Evolutionary conservation across 2,888 invertebrate genomes (phyloP).

Genomic region (Epinotia nisella): DNA sequence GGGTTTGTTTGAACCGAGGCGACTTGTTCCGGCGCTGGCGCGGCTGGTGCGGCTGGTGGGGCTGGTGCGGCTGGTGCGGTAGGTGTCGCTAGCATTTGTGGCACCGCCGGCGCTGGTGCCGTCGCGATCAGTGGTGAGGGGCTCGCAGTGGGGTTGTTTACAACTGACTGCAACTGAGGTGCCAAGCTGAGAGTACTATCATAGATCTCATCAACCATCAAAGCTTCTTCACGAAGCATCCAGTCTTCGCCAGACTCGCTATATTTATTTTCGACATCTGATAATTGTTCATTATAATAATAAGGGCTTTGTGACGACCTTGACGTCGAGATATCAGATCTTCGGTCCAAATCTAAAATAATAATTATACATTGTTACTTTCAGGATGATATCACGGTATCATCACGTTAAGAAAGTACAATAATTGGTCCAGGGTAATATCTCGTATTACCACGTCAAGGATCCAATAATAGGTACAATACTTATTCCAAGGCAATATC

Average conservation of each 20-base stretch:
- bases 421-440: no score
- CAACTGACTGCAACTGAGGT: neutral
- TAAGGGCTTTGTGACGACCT: neutral
- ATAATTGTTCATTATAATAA: neutral
- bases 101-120: no score
- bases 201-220: neutral
- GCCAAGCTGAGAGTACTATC: neutral
- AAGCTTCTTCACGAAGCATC: neutral
- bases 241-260: neutral
- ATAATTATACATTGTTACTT: no score
- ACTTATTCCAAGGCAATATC: no score
- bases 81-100: neutral
- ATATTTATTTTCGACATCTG: neutral
- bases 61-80: neutral
- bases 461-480: no score
- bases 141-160: neutral
- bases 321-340: no score
- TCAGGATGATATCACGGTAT: no score
- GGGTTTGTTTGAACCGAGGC: slow-evolving; percentile 1
- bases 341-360: no score
- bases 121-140: neutral
- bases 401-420: no score
- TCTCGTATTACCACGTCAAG: no score
- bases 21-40: neutral
- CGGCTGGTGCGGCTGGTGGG: no score